Conservation (phyloP, 2,113 vertebrate genomes). For the Hippoglossus stenolepis region DNA sequence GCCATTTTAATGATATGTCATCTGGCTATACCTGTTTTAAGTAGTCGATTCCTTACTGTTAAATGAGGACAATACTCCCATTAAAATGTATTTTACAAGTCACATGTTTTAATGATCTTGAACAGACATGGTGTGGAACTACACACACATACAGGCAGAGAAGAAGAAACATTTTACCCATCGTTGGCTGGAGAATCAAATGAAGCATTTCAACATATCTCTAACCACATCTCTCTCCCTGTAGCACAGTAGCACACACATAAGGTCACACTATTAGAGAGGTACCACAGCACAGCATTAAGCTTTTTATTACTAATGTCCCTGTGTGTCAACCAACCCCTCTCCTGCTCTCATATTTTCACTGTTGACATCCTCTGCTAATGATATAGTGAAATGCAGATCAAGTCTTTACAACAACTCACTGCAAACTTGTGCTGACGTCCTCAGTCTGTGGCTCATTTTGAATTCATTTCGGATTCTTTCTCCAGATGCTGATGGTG, state of each 20-base stretch:
- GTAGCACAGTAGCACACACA: constrained; percentile 1
- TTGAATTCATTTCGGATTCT: constrained; percentile 17
- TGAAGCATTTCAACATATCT: not conserved
- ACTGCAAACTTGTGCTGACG: not conserved
- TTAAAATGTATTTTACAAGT: not conserved
- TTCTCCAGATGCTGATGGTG: constrained; percentile 27
- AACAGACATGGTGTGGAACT: constrained; percentile 13
- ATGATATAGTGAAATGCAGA: not conserved
- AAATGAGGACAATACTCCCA: not conserved
- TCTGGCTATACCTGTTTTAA: not conserved
- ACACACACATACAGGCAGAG: constrained; percentile 15
- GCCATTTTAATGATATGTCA: not conserved
- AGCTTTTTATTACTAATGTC: constrained; percentile 21
- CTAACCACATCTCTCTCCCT: not conserved
- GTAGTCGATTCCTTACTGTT: not conserved
- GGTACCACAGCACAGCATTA: not conserved
- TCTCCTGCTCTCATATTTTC: constrained; percentile 6
- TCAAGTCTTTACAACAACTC: too few relatives aligned
- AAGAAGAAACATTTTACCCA: constrained; percentile 1
- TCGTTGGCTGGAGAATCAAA: constrained; percentile 16
- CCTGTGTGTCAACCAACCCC: constrained; percentile 7
- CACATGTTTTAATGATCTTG: not conserved
- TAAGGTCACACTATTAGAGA: constrained; percentile 3
- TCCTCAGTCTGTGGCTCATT: constrained; percentile 1
- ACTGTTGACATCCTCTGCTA: not conserved